Conservation (phyloP, 2,113 vertebrate species). For the Tichodroma muraria region DNA sequence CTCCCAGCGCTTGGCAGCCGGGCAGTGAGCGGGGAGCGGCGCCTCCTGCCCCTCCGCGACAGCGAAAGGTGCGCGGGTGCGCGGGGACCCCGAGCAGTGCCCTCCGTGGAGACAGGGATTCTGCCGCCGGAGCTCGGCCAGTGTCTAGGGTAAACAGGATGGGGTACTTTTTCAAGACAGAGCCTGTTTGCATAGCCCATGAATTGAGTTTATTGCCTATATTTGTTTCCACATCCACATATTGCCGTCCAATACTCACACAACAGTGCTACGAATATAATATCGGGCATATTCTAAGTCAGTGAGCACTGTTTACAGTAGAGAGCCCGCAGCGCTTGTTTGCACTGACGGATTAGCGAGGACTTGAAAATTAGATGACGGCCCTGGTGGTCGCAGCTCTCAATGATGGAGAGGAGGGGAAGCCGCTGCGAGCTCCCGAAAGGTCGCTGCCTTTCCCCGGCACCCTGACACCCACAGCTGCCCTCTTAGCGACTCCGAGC, state of each 20-base stretch:
- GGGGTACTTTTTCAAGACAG: not conserved
- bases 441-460: not conserved
- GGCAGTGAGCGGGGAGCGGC: not conserved
- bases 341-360: slow-evolving; percentile 39
- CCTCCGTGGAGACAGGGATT: not conserved
- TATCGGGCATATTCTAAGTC: slow-evolving; percentile 33
- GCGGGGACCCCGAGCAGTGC: not conserved
- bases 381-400: not conserved
- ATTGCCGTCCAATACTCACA: slow-evolving; percentile 3
- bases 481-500: not conserved
- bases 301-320: slow-evolving; percentile 12
- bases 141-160: not conserved
- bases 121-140: not conserved
- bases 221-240: slow-evolving; percentile 22
- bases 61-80: not conserved
- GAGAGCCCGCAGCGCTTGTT: slow-evolving; percentile 20
- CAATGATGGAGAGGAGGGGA: not conserved
- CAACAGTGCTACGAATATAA: slow-evolving; percentile 21
- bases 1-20: not conserved
- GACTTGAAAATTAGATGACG: slow-evolving; percentile 22
- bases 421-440: not conserved
- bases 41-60: not conserved
- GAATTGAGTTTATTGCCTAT: slow-evolving; percentile 15
- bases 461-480: not conserved
- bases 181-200: slow-evolving; percentile 33